These are phyloP conservation scores for Plecotus auritus DNA, from an alignment of 2,113 vertebrate genomes.

Conservation along the genomic window DNA sequence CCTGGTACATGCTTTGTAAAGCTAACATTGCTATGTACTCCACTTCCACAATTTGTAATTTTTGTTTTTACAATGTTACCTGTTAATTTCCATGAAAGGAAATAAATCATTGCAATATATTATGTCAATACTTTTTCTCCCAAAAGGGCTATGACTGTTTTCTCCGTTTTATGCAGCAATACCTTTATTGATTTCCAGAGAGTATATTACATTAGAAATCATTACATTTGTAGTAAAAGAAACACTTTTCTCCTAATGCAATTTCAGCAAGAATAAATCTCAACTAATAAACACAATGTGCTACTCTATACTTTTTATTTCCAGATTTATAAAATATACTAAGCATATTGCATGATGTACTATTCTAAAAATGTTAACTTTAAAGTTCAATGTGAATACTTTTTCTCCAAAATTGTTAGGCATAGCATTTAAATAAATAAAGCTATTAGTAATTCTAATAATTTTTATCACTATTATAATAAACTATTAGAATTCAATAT, in stretches of 20 bases:
- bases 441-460: not conserved
- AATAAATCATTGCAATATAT: not conserved
- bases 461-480: not conserved
- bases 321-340: not conserved
- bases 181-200: not conserved
- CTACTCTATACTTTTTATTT: not conserved
- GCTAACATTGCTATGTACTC: not conserved
- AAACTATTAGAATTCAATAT: not conserved
- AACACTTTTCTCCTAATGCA: not conserved
- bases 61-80: not conserved
- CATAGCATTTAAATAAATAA: not conserved
- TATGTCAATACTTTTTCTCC: not conserved
- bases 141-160: not conserved
- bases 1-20: not conserved
- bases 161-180: not conserved
- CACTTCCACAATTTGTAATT: not conserved
- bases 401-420: not conserved
- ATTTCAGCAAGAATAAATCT: not conserved
- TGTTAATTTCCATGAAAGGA: not conserved
- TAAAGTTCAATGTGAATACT: not conserved
- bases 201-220: not conserved
- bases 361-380: not conserved
- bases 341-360: not conserved
- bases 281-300: not conserved
- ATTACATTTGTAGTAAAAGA: not conserved